A percentile compares a stretch with the other conserved stretches of the same genome.
These are phyloP conservation scores for Chrysolophus pictus DNA, from an alignment of 2,797 vertebrate genomes.

Conservation along the genomic window DNA sequence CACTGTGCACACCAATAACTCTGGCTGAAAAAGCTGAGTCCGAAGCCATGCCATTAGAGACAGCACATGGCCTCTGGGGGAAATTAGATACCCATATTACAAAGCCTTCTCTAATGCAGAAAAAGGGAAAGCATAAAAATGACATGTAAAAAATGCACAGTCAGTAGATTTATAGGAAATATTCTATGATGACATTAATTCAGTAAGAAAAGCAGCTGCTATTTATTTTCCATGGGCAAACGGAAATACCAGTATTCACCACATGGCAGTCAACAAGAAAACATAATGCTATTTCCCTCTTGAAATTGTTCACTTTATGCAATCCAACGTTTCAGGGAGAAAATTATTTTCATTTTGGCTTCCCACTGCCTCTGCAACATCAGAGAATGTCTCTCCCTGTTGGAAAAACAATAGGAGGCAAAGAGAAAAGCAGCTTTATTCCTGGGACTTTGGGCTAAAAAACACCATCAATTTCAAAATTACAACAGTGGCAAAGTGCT, in stretches of 20 bases:
- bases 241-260: slow-evolving; percentile 23
- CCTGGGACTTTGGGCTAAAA: slow-evolving; percentile 67
- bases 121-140: neutral
- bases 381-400: slow-evolving; percentile 64
- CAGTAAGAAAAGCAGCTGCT: slow-evolving; percentile 15
- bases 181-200: neutral
- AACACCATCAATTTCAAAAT: slow-evolving; percentile 72
- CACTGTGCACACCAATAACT: accelerated
- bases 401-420: slow-evolving; percentile 67
- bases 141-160: accelerated
- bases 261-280: neutral
- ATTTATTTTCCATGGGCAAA: neutral
- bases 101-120: accelerated
- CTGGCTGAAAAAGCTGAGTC: neutral
- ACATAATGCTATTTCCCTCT: slow-evolving; percentile 6
- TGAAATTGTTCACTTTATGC: slow-evolving; percentile 65
- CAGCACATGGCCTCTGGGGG: accelerated
- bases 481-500: slow-evolving; percentile 72
- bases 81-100: neutral
- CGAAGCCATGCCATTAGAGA: neutral
- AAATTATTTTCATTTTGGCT: slow-evolving; percentile 65
- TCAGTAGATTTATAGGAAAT: neutral
- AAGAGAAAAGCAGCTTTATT: slow-evolving; percentile 71
- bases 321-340: slow-evolving; percentile 59
- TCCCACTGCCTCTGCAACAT: slow-evolving; percentile 59